phyloP scores from a whole-genome alignment of 1,140 invertebrate genomes.

The Pentalonia nigronervosa region DNA sequence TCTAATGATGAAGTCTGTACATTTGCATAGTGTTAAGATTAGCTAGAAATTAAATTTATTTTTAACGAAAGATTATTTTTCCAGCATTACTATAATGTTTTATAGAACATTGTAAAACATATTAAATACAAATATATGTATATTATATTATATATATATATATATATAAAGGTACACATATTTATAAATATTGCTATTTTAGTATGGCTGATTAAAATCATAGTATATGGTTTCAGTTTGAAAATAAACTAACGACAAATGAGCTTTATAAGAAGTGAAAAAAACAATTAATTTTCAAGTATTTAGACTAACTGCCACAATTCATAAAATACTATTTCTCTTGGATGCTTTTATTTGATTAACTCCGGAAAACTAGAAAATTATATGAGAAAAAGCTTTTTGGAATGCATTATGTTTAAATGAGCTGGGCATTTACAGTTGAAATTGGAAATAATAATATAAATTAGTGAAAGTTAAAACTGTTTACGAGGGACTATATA shows the following conservation, averaged over 20 bases:
- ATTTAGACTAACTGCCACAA: not conserved
- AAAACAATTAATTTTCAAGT: slow-evolving; percentile 17
- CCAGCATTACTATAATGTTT: not conserved
- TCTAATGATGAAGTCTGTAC: not conserved
- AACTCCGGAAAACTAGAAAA: not conserved
- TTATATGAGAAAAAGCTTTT: not conserved
- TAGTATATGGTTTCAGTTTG: slow-evolving; percentile 16
- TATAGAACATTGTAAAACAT: not conserved
- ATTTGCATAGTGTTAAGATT: not conserved
- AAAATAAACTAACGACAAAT: not conserved
- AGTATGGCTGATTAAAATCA: not conserved
- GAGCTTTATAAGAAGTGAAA: not conserved
- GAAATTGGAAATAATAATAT: not conserved
- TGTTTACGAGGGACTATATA: not conserved
- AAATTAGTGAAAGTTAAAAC: slow-evolving; percentile 13
- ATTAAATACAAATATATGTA: not conserved
- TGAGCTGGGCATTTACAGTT: not conserved
- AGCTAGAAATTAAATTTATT: not conserved
- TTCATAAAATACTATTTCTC: not conserved
- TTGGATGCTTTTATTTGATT: not conserved
- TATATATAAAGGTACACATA: not conserved
- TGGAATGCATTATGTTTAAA: not conserved
- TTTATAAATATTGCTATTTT: slow-evolving; percentile 19
- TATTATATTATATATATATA: too few species aligned
- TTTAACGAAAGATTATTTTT: not conserved